Percentiles rank a stretch among this genome's conserved stretches.
phyloP scores from a whole-genome alignment of 2,888 invertebrate genomes.

The Folsomia manolachei region DNA sequence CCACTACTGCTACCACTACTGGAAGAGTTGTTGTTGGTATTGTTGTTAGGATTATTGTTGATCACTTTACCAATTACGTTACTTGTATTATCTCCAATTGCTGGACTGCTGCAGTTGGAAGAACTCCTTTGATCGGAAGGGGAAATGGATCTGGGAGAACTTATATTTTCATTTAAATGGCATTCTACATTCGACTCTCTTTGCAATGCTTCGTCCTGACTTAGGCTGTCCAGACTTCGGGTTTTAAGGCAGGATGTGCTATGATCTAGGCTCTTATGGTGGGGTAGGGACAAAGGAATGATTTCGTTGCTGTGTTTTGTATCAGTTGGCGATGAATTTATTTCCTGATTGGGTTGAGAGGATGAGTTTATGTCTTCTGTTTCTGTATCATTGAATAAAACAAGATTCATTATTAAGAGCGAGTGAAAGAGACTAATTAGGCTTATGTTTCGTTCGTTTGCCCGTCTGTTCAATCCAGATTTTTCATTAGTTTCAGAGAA shows the following conservation, averaged over 20 bases:
- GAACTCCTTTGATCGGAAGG: not conserved
- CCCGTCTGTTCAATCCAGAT: no score
- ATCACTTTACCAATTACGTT: no score
- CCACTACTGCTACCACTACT: constrained; percentile 22
- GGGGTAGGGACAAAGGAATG: not conserved
- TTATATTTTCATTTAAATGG: not conserved
- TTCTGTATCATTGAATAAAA: no score
- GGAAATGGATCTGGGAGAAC: not conserved
- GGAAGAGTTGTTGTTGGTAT: not conserved
- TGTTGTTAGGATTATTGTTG: constrained; percentile 11
- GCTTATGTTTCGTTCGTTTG: no score
- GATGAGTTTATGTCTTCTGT: not conserved
- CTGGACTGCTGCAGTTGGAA: no score
- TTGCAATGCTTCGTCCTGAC: not conserved
- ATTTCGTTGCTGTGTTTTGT: not conserved
- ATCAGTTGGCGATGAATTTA: not conserved
- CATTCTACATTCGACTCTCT: not conserved
- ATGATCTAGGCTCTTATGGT: not conserved
- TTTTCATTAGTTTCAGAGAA: no score
- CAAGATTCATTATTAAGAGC: no score
- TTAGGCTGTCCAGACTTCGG: not conserved
- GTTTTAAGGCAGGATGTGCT: not conserved
- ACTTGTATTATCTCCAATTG: no score
- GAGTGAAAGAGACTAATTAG: no score
- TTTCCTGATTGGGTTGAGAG: not conserved